A percentile compares a stretch with the other conserved stretches of the same genome.
These are phyloP conservation scores for Poeciliopsis occidentalis DNA, from an alignment of 2,113 vertebrate species.

Conservation along the genomic window DNA sequence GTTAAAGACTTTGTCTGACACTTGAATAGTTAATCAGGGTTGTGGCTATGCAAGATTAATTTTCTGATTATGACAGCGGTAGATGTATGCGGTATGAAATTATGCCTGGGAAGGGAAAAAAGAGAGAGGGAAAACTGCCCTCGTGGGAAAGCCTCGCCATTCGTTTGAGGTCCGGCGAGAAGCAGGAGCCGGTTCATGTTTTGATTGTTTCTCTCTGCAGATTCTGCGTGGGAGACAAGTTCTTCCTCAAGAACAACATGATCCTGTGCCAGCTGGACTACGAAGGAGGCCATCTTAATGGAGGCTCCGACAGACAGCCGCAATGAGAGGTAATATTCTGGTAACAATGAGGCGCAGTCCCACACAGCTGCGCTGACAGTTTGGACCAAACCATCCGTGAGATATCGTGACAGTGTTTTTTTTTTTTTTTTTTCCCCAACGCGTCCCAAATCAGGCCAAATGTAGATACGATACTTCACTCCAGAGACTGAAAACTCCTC, in stretches of 20 bases:
- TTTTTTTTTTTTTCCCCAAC: constrained; percentile 1
- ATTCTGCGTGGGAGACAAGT: constrained; percentile 98
- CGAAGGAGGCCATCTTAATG: constrained; percentile 95
- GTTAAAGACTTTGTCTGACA: constrained; percentile 40
- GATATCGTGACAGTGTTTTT: constrained; percentile 32
- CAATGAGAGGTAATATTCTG: constrained; percentile 81
- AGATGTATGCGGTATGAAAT: constrained; percentile 35
- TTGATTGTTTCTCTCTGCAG: constrained; percentile 73
- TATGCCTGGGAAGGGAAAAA: constrained; percentile 15
- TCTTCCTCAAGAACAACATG: constrained; percentile 99
- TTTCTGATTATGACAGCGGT: constrained; percentile 47
- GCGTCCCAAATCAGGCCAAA: constrained; percentile 41
- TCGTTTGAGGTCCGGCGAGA: constrained; percentile 38
- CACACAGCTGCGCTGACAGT: constrained; percentile 51
- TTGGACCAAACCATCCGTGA: constrained; percentile 45
- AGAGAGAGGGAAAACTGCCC: constrained; percentile 2
- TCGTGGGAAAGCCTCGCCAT: constrained; percentile 32
- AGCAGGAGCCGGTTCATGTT: constrained; percentile 43
- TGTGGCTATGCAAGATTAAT: constrained; percentile 53
- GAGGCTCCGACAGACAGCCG: constrained; percentile 90
- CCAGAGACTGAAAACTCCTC: background rate
- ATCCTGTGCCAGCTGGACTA: constrained; percentile 99
- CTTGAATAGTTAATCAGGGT: constrained; percentile 42
- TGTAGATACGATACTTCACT: constrained; percentile 27
- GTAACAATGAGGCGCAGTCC: constrained; percentile 31